Base-by-base conservation (phyloP, 2,888 invertebrate genomes). In the Hydroisotoma schaefferi region DNA sequence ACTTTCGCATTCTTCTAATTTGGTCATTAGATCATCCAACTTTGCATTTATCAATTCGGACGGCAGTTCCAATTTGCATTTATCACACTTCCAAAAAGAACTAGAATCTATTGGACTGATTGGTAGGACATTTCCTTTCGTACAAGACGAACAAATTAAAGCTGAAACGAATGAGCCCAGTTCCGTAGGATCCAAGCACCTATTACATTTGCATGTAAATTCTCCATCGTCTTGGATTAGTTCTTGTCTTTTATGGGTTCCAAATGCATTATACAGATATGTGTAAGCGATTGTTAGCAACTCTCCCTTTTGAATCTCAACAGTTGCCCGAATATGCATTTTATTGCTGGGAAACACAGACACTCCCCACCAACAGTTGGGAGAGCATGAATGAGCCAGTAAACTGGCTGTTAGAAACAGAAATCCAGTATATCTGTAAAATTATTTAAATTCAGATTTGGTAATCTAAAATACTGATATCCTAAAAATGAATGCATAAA, bases 331-430 rank as follows among this genome's bases (percentile, higher is more conserved):
- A 28, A 88, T 78, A 29, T 82, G 80, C 55, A 88, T 80, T 27
- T 58, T 54, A 25, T 66, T 63, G 10, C 55, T 33, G 22, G 69
- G 69, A n/a, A 81, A 81, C 58, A 82, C 81, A 5, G 78, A 80
- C 12, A 69, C 54, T 1, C 58, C 60, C 59, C 63, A 63, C 20
- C 59, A 60, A 25, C 66, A 68, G 40, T 69, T 69, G 12, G 69
- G 69, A 28, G 84, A 81, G 75, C 89, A 89, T 75, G 84, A 84
- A 77, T 89, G 88, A 15, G 87, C 84, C 73, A 88, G 80, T 51
- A 88, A 79, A 29, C 65, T 63, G 5, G 56, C 49, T 2, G 49
- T 49, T 2, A 55, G 33, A 38, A 60, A 64, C 4, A 64, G 40
- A 37, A 59, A 64, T 48, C 60, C 64, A n/a, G 57, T 57, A 52